These are phyloP conservation scores for Gastrophysa polygoni DNA, from an alignment of 2,888 invertebrate species.

Conservation along the genomic window DNA sequence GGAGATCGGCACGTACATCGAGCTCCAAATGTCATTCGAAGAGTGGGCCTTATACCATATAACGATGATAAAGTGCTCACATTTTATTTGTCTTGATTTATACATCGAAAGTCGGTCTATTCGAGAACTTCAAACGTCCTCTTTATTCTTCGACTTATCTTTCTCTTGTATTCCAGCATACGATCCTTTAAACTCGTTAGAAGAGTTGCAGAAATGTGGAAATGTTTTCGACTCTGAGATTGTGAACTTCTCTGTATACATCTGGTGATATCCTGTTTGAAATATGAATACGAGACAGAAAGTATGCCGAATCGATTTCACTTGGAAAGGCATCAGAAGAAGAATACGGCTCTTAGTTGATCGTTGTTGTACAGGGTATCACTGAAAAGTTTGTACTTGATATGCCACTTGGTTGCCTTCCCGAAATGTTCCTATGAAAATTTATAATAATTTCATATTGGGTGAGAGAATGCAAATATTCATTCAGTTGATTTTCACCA, in stretches of 20 bases:
- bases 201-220: conserved; percentile 22
- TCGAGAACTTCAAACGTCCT: conserved; percentile 35
- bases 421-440: too few relatives aligned
- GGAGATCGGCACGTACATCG: too few relatives aligned
- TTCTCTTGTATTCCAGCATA: conserved; percentile 14
- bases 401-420: too few relatives aligned
- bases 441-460: too few relatives aligned
- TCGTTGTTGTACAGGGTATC: too few relatives aligned
- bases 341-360: too few relatives aligned
- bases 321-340: neutral
- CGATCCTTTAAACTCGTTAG: conserved; percentile 22
- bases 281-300: conserved; percentile 5
- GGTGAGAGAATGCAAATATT: too few relatives aligned
- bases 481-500: too few relatives aligned
- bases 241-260: conserved; percentile 15
- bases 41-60: neutral
- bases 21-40: too few relatives aligned
- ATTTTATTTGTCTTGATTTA: conserved; percentile 39
- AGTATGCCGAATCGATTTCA: conserved; percentile 4
- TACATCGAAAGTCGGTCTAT: conserved; percentile 24
- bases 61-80: conserved; percentile 37
- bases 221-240: conserved; percentile 15
- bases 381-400: too few relatives aligned
- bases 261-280: conserved; percentile 8
- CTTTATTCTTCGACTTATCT: conserved; percentile 27